Conservation (phyloP, 2,797 vertebrate species). For the Moxostoma hubbsi region DNA sequence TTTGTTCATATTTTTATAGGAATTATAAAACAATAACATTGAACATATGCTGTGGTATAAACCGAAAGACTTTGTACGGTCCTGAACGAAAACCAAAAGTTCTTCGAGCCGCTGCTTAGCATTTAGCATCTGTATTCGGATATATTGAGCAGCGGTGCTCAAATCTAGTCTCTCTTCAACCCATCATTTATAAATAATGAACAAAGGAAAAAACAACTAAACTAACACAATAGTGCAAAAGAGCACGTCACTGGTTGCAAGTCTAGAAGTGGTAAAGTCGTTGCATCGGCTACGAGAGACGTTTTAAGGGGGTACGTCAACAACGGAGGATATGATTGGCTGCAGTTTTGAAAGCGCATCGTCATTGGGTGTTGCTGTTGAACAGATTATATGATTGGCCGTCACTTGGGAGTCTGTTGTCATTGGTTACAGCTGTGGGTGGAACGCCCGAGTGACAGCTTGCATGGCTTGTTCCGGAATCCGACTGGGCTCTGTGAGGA, state of each 20-base stretch:
- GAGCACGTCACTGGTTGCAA: neutral
- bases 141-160: neutral
- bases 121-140: too few species aligned
- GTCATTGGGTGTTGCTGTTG: too few species aligned
- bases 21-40: constrained; percentile 8
- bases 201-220: neutral
- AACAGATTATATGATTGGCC: too few species aligned
- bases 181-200: neutral
- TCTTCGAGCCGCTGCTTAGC: too few species aligned
- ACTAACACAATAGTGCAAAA: neutral
- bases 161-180: neutral
- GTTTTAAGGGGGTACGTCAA: too few species aligned
- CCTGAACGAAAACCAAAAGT: too few species aligned
- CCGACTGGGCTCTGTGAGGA: constrained; percentile 86
- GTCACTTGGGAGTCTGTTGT: constrained; percentile 44
- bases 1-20: neutral
- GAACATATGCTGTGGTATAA: neutral
- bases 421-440: constrained; percentile 55
- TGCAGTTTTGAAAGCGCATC: neutral
- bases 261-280: too few species aligned
- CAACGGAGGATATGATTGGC: neutral
- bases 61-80: too few species aligned
- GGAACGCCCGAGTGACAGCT: constrained; percentile 77
- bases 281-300: too few species aligned
- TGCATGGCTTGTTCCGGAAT: constrained; percentile 89